phyloP scores from a whole-genome alignment of 2,888 invertebrate species.

The Sarcophaga subvicina region DNA sequence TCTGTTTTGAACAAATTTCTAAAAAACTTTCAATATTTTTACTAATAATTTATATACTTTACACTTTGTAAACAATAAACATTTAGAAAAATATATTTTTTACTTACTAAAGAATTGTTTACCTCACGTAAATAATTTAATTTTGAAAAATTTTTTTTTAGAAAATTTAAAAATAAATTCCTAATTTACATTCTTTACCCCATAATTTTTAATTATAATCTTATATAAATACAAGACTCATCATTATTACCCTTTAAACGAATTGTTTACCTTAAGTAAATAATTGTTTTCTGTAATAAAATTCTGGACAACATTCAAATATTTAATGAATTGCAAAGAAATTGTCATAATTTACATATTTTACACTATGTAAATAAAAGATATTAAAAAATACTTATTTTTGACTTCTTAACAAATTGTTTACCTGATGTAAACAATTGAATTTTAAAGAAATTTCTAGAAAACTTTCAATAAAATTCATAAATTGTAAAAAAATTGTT shows the following conservation, averaged over 20 bases:
- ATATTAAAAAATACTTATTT: not conserved
- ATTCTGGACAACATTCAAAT: not conserved
- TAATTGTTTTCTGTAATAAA: not conserved
- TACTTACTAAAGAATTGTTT: not conserved
- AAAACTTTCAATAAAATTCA: too few relatives aligned
- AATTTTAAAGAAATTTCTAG: not conserved
- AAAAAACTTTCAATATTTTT: too few relatives aligned
- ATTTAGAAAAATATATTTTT: not conserved
- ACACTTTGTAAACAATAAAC: not conserved
- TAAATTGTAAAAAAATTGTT: too few relatives aligned
- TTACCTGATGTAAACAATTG: slow-evolving; percentile 18
- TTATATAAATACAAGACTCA: too few relatives aligned
- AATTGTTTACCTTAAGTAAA: slow-evolving; percentile 4
- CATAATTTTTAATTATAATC: too few relatives aligned
- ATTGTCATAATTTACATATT: not conserved
- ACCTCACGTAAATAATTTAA: too few relatives aligned
- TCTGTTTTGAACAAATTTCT: too few relatives aligned
- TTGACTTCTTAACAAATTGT: not conserved
- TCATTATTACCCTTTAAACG: not conserved
- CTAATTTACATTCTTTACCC: too few relatives aligned
- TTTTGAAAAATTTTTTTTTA: too few relatives aligned
- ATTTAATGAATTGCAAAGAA: not conserved
- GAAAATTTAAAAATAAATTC: too few relatives aligned
- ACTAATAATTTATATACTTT: too few relatives aligned
- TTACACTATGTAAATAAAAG: not conserved